Conservation (phyloP, 2,888 invertebrate genomes). For the Nipponacmea schrenckii region DNA sequence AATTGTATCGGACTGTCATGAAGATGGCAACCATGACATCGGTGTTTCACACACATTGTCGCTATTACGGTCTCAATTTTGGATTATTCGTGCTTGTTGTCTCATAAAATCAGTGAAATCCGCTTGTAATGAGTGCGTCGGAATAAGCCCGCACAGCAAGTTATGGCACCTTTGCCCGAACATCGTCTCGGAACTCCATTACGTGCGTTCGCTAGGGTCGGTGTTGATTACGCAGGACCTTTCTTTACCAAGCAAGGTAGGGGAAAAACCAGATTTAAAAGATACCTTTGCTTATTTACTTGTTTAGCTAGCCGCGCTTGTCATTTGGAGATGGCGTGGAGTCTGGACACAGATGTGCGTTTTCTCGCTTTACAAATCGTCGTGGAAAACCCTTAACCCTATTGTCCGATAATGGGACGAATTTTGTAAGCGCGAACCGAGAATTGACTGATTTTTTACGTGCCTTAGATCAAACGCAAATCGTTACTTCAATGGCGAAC, state of each 20-base stretch:
- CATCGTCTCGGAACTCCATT: neutral
- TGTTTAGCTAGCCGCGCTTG: too few relatives aligned
- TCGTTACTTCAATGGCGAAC: slow-evolving; percentile 20
- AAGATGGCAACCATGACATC: slow-evolving; percentile 19
- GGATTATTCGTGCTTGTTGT: slow-evolving; percentile 22
- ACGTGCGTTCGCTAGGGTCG: neutral
- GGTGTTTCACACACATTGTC: slow-evolving; percentile 25
- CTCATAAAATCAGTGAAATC: slow-evolving; percentile 17
- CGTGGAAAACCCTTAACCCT: slow-evolving; percentile 24
- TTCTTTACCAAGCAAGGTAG: too few relatives aligned
- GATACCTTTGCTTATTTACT: too few relatives aligned
- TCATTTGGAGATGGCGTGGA: too few relatives aligned
- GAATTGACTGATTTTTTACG: slow-evolving; percentile 23
- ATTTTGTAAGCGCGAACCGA: slow-evolving; percentile 32
- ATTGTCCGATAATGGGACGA: slow-evolving; percentile 34
- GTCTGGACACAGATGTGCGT: too few relatives aligned
- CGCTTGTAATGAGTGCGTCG: slow-evolving; percentile 8
- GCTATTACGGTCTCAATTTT: slow-evolving; percentile 15
- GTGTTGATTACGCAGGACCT: too few relatives aligned
- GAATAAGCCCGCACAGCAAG: neutral
- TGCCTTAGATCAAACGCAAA: slow-evolving; percentile 16
- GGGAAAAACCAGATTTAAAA: too few relatives aligned
- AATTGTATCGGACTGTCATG: too few relatives aligned
- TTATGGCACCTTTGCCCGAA: neutral
- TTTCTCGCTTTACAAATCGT: slow-evolving; percentile 8